Conservation (phyloP, 2,888 invertebrate genomes). For the Diarsia rubi region DNA sequence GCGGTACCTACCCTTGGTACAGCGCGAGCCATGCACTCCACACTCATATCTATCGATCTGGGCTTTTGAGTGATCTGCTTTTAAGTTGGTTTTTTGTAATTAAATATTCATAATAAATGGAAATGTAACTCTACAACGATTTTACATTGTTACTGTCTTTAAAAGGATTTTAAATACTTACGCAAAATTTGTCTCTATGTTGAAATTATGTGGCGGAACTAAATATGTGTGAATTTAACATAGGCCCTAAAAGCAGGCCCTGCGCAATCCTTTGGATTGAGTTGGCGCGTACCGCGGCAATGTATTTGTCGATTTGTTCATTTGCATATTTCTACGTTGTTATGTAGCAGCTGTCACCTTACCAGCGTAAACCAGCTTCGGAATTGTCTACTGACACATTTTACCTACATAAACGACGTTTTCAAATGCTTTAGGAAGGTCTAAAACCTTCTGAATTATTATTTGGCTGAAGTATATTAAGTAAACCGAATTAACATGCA, state of each 20-base stretch:
- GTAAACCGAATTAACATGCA: background rate
- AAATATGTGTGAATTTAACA: conserved; percentile 30
- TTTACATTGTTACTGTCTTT: background rate
- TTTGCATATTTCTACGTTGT: conserved; percentile 61
- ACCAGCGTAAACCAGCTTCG: conserved; percentile 20
- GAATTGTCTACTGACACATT: conserved; percentile 26
- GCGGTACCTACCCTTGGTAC: conserved; percentile 83
- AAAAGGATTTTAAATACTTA: background rate
- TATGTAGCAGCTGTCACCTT: conserved; percentile 61
- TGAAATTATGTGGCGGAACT: background rate
- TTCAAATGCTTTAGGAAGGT: conserved; percentile 24
- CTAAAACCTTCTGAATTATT: background rate
- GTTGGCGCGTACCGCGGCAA: conserved; percentile 8
- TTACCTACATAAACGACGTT: conserved; percentile 10
- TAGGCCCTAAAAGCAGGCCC: conserved; percentile 54
- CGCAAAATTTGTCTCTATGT: background rate
- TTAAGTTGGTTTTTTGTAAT: conserved; percentile 40
- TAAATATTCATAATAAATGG: conserved; percentile 12
- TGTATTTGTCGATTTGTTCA: conserved; percentile 58
- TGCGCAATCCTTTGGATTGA: conserved; percentile 34
- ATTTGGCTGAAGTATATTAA: background rate
- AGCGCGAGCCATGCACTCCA: conserved; percentile 81
- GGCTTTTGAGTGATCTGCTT: conserved; percentile 64
- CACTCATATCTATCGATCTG: conserved; percentile 82
- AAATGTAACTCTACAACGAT: background rate